Evolutionary conservation across 2,113 vertebrate genomes (phyloP).

Genomic region (Malurus elegans): DNA sequence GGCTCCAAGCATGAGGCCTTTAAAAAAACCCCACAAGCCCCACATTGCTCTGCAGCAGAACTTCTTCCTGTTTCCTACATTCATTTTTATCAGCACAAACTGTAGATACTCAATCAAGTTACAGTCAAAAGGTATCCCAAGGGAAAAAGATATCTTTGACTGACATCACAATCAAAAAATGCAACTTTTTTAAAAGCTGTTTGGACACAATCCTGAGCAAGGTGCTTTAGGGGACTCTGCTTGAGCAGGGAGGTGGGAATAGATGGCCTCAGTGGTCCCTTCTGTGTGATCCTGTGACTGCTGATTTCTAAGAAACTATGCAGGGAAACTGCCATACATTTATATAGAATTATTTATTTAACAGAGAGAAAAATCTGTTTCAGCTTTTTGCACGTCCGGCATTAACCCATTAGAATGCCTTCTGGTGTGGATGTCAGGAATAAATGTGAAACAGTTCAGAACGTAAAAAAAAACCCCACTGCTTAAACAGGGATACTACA

Average conservation of each 20-base stretch:
- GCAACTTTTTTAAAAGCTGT: not conserved
- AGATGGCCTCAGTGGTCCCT: not conserved
- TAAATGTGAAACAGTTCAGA: not conserved
- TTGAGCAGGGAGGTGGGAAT: not conserved
- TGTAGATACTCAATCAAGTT: not conserved
- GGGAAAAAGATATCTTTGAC: not conserved
- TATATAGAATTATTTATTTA: accelerated
- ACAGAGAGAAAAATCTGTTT: not conserved
- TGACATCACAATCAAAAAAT: not conserved
- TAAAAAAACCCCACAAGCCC: not conserved
- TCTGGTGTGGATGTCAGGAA: not conserved
- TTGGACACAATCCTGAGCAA: not conserved
- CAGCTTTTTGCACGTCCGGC: not conserved
- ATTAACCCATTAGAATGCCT: not conserved
- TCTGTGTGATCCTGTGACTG: not conserved
- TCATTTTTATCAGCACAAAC: not conserved
- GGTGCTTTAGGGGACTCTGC: not conserved
- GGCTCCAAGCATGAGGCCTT: not conserved
- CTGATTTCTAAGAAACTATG: not conserved
- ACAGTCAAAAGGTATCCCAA: not conserved
- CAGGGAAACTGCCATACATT: not conserved
- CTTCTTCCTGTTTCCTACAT: not conserved
- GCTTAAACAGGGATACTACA: not conserved
- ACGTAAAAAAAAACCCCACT: not conserved
- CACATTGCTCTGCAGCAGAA: not conserved